A percentile compares a stretch with the other conserved stretches of the same genome.
These are phyloP conservation scores for Lepus timidus DNA, from an alignment of 2,113 vertebrate species.

Conservation along the genomic window DNA sequence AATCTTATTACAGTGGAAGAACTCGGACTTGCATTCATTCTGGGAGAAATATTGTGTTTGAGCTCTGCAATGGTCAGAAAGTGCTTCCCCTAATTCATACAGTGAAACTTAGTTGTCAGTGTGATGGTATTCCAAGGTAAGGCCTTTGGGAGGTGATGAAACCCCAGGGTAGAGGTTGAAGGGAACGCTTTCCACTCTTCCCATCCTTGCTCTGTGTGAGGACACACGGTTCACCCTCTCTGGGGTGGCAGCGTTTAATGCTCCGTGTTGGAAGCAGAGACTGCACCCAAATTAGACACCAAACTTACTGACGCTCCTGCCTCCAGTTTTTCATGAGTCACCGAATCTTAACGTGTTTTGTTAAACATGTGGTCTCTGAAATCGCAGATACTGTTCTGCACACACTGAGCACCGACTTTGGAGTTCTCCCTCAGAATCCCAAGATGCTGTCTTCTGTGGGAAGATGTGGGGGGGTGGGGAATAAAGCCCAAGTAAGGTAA, in stretches of 20 bases:
- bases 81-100: background rate
- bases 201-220: background rate
- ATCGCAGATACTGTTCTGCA: background rate
- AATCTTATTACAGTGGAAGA: background rate
- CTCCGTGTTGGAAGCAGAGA: background rate
- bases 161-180: background rate
- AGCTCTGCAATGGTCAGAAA: background rate
- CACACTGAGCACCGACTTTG: fast-evolving
- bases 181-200: background rate
- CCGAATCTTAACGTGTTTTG: background rate
- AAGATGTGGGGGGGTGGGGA: too few species aligned
- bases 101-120: background rate
- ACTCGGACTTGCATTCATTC: background rate
- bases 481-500: background rate
- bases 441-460: background rate
- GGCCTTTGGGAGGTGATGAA: background rate
- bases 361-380: background rate
- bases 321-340: background rate
- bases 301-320: background rate
- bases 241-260: background rate
- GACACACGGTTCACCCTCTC: fast-evolving
- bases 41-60: background rate
- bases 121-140: background rate
- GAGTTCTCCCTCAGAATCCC: background rate
- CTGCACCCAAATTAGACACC: too few species aligned